Evolutionary conservation across 1,140 invertebrate genomes (phyloP), one percentile per base, ranked within the genome.

Genomic region (Diachasma alloeum): DNA sequence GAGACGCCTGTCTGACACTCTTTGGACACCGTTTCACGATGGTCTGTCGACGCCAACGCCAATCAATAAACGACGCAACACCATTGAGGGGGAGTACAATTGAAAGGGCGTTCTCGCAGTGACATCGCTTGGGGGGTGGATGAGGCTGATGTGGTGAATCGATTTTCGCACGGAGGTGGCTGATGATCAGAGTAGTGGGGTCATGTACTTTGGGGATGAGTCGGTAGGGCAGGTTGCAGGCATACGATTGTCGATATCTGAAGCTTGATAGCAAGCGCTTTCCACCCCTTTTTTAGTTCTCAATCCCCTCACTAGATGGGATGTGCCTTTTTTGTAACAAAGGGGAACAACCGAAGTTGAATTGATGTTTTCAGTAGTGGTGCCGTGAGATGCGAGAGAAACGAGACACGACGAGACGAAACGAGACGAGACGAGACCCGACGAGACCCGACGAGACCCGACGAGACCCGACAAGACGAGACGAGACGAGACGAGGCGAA

Each of bases 1-100:
- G 42, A 63, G 24, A 56, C 74, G 26, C 68, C 66, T 69, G 31
- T 70, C 66, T 75, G 8, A 48, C 22, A 68, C 31, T 37, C 66
- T 37, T 36, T 68, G 66, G 15, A 37, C 4, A 37, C n/a, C 36
- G 66, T 63, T 63, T 26, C 59, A 63, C 37, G 19, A 39, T 36
- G 39, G 4, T 44, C 63, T 48, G 19, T 36, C 74, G 42, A 75
- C 66, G 17, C 46, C 66, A 69, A 69, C 74, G 74, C 74, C 74
- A 75, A 75, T 75, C 74, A 75, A 75, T 75, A 75, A 48, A 66
- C 17, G 39, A 63, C 44, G 59, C 59, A 42, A 19, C 53, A 63
- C 59, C 39, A 26, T 39, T 68, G 19, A 44, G 39, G 72, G 53
- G 37, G 31, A 42, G 48, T 19, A 37, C 26, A 17, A 68, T 19